phyloP scores from a whole-genome alignment of 2,888 invertebrate genomes.

The Scaptomyza tumidula region DNA sequence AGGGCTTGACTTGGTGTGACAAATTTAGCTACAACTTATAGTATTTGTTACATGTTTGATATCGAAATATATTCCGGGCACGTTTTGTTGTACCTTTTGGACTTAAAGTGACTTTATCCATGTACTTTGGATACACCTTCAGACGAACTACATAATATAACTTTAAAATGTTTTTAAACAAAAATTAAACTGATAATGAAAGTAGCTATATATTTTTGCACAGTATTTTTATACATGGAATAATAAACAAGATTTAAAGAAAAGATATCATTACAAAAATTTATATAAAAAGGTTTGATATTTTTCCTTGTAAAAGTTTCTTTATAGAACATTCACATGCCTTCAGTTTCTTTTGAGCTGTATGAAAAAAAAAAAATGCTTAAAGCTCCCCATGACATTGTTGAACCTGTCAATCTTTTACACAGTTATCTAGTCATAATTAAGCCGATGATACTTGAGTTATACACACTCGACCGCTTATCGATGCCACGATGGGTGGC shows the following conservation, averaged over 20 bases:
- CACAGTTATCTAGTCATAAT: conserved; percentile 35
- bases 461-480: conserved; percentile 61
- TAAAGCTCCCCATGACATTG: conserved; percentile 18
- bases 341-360: not conserved
- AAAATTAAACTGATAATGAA: too few relatives aligned
- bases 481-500: conserved; percentile 40
- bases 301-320: too few relatives aligned
- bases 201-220: too few relatives aligned
- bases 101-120: not conserved
- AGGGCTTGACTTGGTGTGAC: conserved; percentile 9
- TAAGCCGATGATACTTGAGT: conserved; percentile 58
- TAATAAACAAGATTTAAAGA: too few relatives aligned
- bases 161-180: too few relatives aligned
- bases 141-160: too few relatives aligned
- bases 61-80: not conserved
- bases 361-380: conserved; percentile 10
- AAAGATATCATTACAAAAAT: too few relatives aligned
- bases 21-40: not conserved
- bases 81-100: not conserved
- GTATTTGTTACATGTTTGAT: not conserved
- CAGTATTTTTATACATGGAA: too few relatives aligned
- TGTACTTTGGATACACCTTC: not conserved
- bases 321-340: not conserved
- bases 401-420: conserved; percentile 51
- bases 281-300: too few relatives aligned